These are phyloP conservation scores for Venustoraphidia nigricollis DNA, from an alignment of 2,888 invertebrate species.

Conservation along the genomic window DNA sequence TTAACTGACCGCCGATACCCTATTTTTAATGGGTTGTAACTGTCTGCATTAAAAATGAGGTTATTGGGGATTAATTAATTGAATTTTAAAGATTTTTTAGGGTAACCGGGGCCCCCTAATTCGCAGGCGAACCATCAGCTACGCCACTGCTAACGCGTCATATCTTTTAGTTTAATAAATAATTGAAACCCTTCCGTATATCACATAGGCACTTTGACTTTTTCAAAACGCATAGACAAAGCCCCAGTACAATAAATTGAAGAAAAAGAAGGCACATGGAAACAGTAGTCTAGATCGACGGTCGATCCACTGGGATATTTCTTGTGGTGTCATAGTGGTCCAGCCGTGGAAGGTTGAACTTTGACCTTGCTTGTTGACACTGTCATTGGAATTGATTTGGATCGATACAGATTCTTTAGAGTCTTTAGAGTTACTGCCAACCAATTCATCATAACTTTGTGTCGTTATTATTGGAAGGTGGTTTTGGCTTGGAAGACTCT, in stretches of 20 bases:
- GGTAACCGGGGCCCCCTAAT: too few species aligned
- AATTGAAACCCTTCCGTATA: too few species aligned
- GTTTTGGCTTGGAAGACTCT: slow-evolving; percentile 46
- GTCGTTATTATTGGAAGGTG: slow-evolving; percentile 55
- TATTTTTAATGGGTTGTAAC: too few species aligned
- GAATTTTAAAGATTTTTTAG: too few species aligned
- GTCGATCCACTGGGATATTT: slow-evolving; percentile 80
- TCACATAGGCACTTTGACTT: too few species aligned
- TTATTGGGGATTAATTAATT: too few species aligned
- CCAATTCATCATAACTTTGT: slow-evolving; percentile 46
- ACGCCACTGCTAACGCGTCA: too few species aligned
- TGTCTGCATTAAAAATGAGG: too few species aligned
- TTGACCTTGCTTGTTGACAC: slow-evolving; percentile 21
- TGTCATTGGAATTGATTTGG: slow-evolving; percentile 14
- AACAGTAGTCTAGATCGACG: slow-evolving; percentile 61
- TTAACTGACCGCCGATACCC: too few species aligned
- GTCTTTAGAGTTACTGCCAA: slow-evolving; percentile 14
- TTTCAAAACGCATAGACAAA: slow-evolving; percentile 44
- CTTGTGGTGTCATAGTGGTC: slow-evolving; percentile 78
- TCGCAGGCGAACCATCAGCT: too few species aligned
- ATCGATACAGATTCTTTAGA: slow-evolving; percentile 10
- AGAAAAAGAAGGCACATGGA: slow-evolving; percentile 60
- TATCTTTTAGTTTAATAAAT: too few species aligned
- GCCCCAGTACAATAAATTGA: slow-evolving; percentile 67
- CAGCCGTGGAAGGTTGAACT: slow-evolving; percentile 33